phyloP scores from a whole-genome alignment of 2,113 vertebrate species.

The Geococcyx californianus region DNA sequence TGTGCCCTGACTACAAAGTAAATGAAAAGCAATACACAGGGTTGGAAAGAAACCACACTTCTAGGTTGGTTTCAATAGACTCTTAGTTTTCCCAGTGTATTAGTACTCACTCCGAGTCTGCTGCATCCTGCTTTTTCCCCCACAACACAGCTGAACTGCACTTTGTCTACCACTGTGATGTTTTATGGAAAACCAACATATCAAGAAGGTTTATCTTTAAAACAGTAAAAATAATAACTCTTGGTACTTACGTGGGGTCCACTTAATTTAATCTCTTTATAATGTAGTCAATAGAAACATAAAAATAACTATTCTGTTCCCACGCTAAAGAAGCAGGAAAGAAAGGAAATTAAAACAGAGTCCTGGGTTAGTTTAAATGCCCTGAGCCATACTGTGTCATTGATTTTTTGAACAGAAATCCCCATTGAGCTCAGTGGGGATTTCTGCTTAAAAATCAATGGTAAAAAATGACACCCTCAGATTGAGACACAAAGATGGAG shows the following conservation, averaged over 20 bases:
- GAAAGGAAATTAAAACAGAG: background rate
- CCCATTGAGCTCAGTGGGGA: background rate
- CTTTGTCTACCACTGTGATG: conserved; percentile 19
- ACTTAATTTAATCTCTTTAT: conserved; percentile 15
- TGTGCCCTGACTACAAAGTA: conserved; percentile 69
- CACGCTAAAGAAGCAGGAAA: background rate
- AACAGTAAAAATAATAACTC: conserved; percentile 23
- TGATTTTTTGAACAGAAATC: conserved; percentile 42
- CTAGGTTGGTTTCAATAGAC: conserved; percentile 64
- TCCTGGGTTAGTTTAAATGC: background rate
- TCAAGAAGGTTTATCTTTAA: conserved; percentile 36
- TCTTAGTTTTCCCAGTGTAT: conserved; percentile 60
- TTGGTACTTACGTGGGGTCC: background rate
- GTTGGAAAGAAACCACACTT: conserved; percentile 61
- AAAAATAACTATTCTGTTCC: background rate
- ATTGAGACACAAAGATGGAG: conserved; percentile 40
- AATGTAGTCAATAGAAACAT: background rate
- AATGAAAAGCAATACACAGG: conserved; percentile 59
- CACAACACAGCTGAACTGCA: conserved; percentile 45
- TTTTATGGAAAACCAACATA: conserved; percentile 16
- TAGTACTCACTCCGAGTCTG: conserved; percentile 60
- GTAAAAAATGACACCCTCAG: background rate
- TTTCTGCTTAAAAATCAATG: conserved; percentile 50
- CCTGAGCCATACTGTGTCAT: background rate
- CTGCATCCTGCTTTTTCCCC: conserved; percentile 46